Evolutionary conservation across 2,888 invertebrate genomes (phyloP), one percentile per base, ranked within the genome.

Genomic region (Drosophila sordidula): DNA sequence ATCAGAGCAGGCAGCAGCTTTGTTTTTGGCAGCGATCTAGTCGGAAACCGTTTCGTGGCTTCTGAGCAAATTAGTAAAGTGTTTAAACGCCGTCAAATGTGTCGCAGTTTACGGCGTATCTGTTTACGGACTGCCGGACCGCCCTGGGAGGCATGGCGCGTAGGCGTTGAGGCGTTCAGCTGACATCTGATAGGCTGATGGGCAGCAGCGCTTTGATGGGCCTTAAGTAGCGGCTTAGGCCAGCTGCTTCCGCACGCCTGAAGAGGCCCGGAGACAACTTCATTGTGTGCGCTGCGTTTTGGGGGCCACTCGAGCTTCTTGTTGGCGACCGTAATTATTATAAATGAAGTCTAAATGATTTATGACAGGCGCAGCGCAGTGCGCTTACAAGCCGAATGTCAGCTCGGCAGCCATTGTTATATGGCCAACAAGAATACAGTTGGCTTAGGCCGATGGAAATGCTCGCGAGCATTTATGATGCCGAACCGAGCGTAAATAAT

Each of bases 331-430:
- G 76, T 87, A 79, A 84, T 84, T 84, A 84, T 85, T 84, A 87
- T 85, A 84, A 84, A 84, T 84, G 87, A 87, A 84, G 77, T 82
- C 75, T 51, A 79, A 75, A 84, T 84, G 83, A 84, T 84, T 87
- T 87, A 84, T 84, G 83, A 82, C 75, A 79, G 59, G 32, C 58
- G 26, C 42, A 58, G 39, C 45, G 50, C 45, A 64, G 58, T 71
- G 77, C 82, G 72, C 72, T 83, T 85, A 83, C 83, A 87, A 64
- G 51, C 58, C 9, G 29, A 29, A 29, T 29, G 29, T 22, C 22
- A 57, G 78, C 49, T 79, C 65, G 77, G 80, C 86, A 86, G 86
- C 42, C 52, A 56, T 14, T 61, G 52, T 52, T 42, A n/a, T 22
- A 32, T n/a, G 56, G 45, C 36, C 39, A 34, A 68, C 51, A 73